Conservation (phyloP, 1,140 invertebrate species). For the Cecropterus lyciades region DNA sequence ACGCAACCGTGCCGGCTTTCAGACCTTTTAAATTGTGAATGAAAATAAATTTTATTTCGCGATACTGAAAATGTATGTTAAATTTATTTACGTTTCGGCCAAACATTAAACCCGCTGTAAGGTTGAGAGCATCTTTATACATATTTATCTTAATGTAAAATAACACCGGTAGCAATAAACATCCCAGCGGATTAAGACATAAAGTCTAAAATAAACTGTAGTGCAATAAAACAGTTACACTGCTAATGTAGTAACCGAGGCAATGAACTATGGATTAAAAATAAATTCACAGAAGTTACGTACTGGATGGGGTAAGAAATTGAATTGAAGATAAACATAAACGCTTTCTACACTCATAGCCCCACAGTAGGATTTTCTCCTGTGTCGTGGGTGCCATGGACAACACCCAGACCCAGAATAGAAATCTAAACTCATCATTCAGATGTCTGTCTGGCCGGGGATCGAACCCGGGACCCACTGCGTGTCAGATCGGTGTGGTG, state of each 20-base stretch:
- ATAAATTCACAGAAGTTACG: constrained; percentile 32
- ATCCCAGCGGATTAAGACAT: constrained; percentile 17
- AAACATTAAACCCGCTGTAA: neutral
- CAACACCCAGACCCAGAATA: too few relatives aligned
- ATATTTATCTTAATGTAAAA: constrained; percentile 18
- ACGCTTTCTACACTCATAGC: too few relatives aligned
- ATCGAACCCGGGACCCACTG: too few relatives aligned
- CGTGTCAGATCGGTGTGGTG: too few relatives aligned
- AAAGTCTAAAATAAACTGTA: constrained; percentile 28
- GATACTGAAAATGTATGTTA: neutral
- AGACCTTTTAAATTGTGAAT: too few relatives aligned
- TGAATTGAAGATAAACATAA: too few relatives aligned
- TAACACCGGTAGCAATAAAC: constrained; percentile 26
- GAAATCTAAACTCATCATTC: too few relatives aligned
- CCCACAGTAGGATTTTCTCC: too few relatives aligned
- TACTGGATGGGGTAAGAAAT: constrained; percentile 18
- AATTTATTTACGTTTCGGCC: neutral
- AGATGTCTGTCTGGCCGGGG: too few relatives aligned
- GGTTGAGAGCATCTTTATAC: constrained; percentile 28
- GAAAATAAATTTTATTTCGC: neutral
- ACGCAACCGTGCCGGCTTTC: too few relatives aligned
- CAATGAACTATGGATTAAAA: constrained; percentile 42
- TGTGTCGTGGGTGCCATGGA: too few relatives aligned
- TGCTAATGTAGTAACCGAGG: constrained; percentile 38
- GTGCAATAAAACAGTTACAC: constrained; percentile 32